Base-by-base conservation (phyloP, 92 coral and sea anemone genomes). In the Epizoanthus scotinus region DNA sequence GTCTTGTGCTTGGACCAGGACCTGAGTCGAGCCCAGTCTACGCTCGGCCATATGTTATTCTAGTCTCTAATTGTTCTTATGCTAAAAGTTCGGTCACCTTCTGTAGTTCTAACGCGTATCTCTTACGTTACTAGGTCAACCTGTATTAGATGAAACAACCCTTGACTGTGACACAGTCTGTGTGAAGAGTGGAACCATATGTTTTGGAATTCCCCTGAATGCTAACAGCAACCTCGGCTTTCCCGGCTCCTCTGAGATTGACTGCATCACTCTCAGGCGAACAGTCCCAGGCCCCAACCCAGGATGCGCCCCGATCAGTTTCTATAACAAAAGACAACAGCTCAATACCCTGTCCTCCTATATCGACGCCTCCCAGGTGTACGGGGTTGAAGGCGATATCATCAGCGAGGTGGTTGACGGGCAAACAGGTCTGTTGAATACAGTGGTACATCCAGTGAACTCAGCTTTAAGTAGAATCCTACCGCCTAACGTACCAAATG, bases 281-380 rank as follows among this genome's bases (percentile, higher is more conserved):
- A 63, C 67, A 17, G 28, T 21, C 24, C 40, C 40, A 22, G 67
- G 34, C 67, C 67, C 40, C 27, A 21, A 61, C 9, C 40, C 3
- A 6, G 4, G 14, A 19, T 10, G 21, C 20, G 67, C 21, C 31
- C 40, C 18, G 3, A 63, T 22, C 3, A 63, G 63, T 58, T 0
- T 3, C 4, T 21, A 22, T 20, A 22, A 28, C 8, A 26, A 3
- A 34, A 50, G 73, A 18, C 19, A 82, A 63, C 86, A 89, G 77
- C 29, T 89, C 0, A 85, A 85, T 61, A 52, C 66, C 6, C 77
- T 81, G 47, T 79, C 87, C 28, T 71, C 89, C n/a, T 85, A 55
- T 15, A 77, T 89, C 42, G 92, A 89, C 70, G 92, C 68, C 18
- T 89, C 92, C 4, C 92, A 89, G 21, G 56, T 89, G 8, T 89